Percentiles rank a stretch among this genome's conserved stretches.
phyloP scores from a whole-genome alignment of 1,140 invertebrate species.

The Lamellibrachia luymesi region DNA sequence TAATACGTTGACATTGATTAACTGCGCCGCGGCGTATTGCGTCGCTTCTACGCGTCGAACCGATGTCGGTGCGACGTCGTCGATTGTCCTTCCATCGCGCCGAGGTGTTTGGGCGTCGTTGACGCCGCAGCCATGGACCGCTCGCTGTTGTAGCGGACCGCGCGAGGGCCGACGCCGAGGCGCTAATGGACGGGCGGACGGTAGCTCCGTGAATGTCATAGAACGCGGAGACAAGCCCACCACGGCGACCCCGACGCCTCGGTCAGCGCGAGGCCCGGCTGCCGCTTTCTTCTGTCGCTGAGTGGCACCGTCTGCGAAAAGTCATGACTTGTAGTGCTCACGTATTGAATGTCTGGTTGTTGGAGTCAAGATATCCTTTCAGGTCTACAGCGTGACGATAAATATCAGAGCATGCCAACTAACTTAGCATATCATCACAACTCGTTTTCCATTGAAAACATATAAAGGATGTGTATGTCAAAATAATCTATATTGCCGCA shows the following conservation, averaged over 20 bases:
- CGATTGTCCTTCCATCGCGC: neutral
- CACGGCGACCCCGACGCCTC: neutral
- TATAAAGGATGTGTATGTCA: too few relatives aligned
- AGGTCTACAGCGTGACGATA: too few relatives aligned
- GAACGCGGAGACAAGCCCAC: neutral
- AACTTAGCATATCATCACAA: too few relatives aligned
- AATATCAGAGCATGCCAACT: too few relatives aligned
- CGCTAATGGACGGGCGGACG: neutral
- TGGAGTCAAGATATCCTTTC: too few relatives aligned
- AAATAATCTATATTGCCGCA: too few relatives aligned
- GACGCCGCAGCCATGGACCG: neutral
- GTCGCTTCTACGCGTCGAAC: neutral
- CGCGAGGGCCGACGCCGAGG: neutral
- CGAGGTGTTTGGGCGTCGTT: neutral
- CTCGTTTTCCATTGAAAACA: too few relatives aligned
- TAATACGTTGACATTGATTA: neutral
- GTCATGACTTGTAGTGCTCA: neutral
- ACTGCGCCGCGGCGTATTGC: neutral
- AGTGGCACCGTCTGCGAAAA: neutral
- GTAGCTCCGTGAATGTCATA: neutral
- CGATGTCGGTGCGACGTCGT: neutral
- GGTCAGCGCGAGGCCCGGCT: neutral
- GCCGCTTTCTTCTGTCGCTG: neutral
- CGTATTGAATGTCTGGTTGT: too few relatives aligned
- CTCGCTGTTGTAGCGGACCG: neutral